phyloP scores from a whole-genome alignment of 1,140 invertebrate genomes.

The Drosophila burlai region DNA sequence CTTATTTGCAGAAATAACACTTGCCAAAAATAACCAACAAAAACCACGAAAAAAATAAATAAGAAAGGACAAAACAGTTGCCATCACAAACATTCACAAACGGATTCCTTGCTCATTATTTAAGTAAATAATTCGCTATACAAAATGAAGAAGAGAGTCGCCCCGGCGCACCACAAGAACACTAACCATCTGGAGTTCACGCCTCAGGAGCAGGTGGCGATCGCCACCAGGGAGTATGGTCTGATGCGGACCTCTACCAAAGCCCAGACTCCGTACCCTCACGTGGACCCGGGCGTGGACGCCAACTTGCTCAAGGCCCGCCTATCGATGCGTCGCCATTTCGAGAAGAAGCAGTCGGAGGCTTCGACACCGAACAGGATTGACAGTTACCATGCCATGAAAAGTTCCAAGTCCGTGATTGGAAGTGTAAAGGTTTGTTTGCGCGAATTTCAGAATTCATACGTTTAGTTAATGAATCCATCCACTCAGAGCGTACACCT shows the following conservation, averaged over 20 bases:
- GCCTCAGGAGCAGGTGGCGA: neutral
- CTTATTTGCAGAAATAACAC: neutral
- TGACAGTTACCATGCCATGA: neutral
- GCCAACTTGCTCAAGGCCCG: slow-evolving; percentile 18
- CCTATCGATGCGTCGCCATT: slow-evolving; percentile 2
- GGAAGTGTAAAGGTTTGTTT: neutral
- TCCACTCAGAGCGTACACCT: neutral
- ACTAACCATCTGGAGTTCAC: neutral
- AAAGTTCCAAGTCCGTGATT: neutral
- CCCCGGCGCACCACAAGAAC: neutral
- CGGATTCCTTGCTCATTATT: neutral
- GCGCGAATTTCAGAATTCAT: neutral
- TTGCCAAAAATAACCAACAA: too few species aligned
- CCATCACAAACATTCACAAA: neutral
- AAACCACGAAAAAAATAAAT: neutral
- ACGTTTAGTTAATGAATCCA: too few species aligned
- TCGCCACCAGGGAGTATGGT: slow-evolving; percentile 36
- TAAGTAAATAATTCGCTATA: neutral
- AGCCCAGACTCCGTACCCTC: slow-evolving; percentile 52
- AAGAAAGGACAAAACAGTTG: too few species aligned
- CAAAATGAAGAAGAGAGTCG: neutral
- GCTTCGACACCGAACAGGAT: neutral
- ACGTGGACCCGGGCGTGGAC: slow-evolving; percentile 12
- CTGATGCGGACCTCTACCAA: slow-evolving; percentile 20
- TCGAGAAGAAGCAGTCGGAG: neutral